Evolutionary conservation across 2,113 vertebrate species (phyloP).

Genomic region (Pteronura brasiliensis): DNA sequence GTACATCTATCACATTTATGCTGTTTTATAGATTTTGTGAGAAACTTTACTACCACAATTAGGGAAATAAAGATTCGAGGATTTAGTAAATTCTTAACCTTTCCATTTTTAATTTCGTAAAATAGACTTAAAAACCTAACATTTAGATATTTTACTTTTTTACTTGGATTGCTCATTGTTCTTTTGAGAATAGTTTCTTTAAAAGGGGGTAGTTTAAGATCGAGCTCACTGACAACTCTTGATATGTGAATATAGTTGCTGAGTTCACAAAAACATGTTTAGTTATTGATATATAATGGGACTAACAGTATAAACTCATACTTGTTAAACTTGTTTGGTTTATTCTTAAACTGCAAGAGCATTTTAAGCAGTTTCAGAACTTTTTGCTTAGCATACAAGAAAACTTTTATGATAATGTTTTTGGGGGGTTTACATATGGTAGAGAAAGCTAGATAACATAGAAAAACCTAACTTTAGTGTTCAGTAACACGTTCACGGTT

Average conservation of each 20-base stretch:
- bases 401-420: constrained; percentile 36
- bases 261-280: constrained; percentile 33
- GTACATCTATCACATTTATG: neutral
- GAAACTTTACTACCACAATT: neutral
- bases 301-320: constrained; percentile 13
- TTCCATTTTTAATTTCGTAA: constrained; percentile 59
- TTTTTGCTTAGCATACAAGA: constrained; percentile 55
- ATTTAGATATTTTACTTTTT: constrained; percentile 15
- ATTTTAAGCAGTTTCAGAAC: constrained; percentile 65
- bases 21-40: constrained; percentile 62
- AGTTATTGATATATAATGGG: neutral
- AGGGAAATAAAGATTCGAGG: constrained; percentile 34
- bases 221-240: constrained; percentile 7
- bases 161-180: constrained; percentile 9
- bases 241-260: neutral
- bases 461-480: neutral
- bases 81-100: constrained; percentile 67
- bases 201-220: neutral
- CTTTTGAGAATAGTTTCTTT: constrained; percentile 41
- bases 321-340: neutral
- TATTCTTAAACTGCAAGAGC: constrained; percentile 55
- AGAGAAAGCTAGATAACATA: constrained; percentile 38
- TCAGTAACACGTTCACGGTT: neutral
- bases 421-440: constrained; percentile 12
- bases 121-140: constrained; percentile 46